Conservation (phyloP, 2,888 invertebrate genomes). For the Empis livida region DNA sequence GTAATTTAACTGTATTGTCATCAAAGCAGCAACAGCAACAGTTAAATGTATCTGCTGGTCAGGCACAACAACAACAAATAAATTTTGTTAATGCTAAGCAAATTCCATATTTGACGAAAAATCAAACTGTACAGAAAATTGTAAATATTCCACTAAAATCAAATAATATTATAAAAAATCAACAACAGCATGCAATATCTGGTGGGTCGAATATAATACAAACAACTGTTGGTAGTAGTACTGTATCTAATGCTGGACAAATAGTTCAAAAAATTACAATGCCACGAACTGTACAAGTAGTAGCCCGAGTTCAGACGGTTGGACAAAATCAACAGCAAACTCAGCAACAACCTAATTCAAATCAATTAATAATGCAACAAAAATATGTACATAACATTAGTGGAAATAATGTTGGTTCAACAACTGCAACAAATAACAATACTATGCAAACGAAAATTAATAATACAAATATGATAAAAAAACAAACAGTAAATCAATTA, state of each 20-base stretch:
- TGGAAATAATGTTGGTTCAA: constrained; percentile 11
- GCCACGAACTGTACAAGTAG: constrained; percentile 26
- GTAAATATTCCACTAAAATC: constrained; percentile 11
- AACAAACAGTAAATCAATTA: constrained; percentile 15
- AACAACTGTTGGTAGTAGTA: neutral
- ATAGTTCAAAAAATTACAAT: constrained; percentile 21
- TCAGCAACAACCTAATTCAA: constrained; percentile 12
- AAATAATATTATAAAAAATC: constrained; percentile 8
- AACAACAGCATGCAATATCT: constrained; percentile 5
- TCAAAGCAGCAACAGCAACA: constrained; percentile 9
- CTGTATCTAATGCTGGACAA: constrained; percentile 7
- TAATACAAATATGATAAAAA: constrained; percentile 25
- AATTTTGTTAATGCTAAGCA: constrained; percentile 26
- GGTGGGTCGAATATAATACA: neutral
- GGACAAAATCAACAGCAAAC: constrained; percentile 11
- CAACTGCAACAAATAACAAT: constrained; percentile 9
- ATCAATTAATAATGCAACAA: constrained; percentile 19
- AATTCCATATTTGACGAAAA: constrained; percentile 24
- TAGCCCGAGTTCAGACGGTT: constrained; percentile 26
- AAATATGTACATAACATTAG: constrained; percentile 18
- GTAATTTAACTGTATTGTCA: constrained; percentile 31
- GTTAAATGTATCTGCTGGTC: constrained; percentile 10
- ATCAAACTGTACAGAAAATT: constrained; percentile 9
- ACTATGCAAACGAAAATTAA: constrained; percentile 7
- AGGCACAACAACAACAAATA: constrained; percentile 18